A percentile compares a stretch with the other conserved stretches of the same genome.
phyloP scores from a whole-genome alignment of 2,888 invertebrate genomes.

The Sicus ferrugineus region DNA sequence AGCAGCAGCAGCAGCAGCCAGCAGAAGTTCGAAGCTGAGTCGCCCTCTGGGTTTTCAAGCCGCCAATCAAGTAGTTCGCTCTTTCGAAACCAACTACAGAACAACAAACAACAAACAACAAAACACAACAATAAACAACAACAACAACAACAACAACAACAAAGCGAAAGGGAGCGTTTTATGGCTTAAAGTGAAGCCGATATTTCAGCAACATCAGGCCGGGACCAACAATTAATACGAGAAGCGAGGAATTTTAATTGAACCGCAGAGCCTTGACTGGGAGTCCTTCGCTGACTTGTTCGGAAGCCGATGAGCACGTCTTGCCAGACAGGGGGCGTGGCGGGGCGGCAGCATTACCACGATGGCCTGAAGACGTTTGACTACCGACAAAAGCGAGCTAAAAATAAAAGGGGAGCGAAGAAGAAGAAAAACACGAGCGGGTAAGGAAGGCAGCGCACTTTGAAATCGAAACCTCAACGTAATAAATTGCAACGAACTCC shows the following conservation, averaged over 20 bases:
- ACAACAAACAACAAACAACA: background rate
- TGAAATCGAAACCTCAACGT: conserved; percentile 3
- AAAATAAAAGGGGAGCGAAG: too few species aligned
- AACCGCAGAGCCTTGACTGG: conserved; percentile 18
- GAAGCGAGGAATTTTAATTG: conserved; percentile 17
- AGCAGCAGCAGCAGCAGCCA: background rate
- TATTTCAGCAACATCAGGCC: conserved; percentile 16
- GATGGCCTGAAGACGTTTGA: too few species aligned
- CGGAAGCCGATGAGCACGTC: background rate
- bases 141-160: background rate
- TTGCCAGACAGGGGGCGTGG: too few species aligned
- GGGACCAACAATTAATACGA: conserved; percentile 3
- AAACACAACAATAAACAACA: conserved; percentile 7
- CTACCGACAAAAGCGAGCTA: too few species aligned
- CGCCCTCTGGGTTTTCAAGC: too few species aligned
- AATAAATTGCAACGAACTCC: background rate
- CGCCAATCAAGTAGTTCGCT: background rate
- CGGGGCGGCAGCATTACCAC: too few species aligned
- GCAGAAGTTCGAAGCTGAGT: background rate
- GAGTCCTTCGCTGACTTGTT: conserved; percentile 4
- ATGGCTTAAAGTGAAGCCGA: conserved; percentile 24
- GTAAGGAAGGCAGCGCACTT: background rate
- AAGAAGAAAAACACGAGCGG: background rate
- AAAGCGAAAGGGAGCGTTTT: conserved; percentile 10
- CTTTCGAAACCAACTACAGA: background rate